Base-by-base conservation (phyloP, 2,888 invertebrate species). In the Gari tellinella region DNA sequence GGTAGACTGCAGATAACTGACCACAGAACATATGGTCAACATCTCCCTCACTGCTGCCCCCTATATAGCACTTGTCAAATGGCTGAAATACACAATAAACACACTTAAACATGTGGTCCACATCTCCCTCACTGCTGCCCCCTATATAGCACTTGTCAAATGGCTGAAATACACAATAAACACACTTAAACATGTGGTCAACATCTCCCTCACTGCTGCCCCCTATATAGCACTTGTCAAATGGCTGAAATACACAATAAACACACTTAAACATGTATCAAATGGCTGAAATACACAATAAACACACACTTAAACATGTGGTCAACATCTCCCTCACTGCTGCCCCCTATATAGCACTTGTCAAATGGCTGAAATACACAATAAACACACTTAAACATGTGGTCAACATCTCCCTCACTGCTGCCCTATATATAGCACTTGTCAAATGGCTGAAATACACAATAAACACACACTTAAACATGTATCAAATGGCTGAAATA, bases 91-190 rank as follows among this genome's bases (percentile, higher is more conserved):
- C 25, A 15, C 26, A 17, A 51, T 17, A 49, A 37, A 53, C 10
- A 7, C 10, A 31, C 31, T 31, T 31, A 31, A 31, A 31, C 31
- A 4, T 31, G 4, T 31, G 10, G 5, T 31, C 31, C 31, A n/a
- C 10, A 10, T 98, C 98, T 90, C 98, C 93, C 93, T 99, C 99
- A 1, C 98, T 97, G 57, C 98, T 98, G 69, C 98, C 97, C 69
- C 99, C 99, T 91, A 99, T 98, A 93, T 97, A 99, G 93, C 99
- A 99, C 93, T 99, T 99, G 94, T 99, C 99, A 94, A 99, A 99
- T 65, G 98, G 97, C 98, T 99, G 93, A 70, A 88, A 73, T 14
- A 57, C 25, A 15, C 26, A 17, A 51, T 17, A 49, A 37, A 53
- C 10, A 7, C 10, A 31, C 31, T 31, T 31, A 31, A 31, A 31